A percentile compares a stretch with the other conserved stretches of the same genome.
Evolutionary conservation across 1,140 invertebrate genomes (phyloP).

Genomic region (Leptinotarsa undecemlineata): DNA sequence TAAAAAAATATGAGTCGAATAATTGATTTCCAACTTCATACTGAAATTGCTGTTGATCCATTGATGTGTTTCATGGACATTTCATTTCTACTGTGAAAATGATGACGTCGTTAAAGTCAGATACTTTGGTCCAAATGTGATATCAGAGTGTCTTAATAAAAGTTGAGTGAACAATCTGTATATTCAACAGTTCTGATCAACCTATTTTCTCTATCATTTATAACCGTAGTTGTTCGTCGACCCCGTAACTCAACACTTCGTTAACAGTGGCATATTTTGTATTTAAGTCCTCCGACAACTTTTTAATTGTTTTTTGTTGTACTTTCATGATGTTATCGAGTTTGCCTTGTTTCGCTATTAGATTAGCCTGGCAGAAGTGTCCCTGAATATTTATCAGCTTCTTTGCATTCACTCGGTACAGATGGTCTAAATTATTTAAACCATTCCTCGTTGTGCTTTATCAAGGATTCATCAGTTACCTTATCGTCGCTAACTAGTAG

Average conservation of each 20-base stretch:
- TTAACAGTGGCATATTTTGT: not conserved
- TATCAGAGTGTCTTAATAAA: too few relatives aligned
- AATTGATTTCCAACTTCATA: too few relatives aligned
- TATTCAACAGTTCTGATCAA: not conserved
- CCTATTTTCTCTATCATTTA: not conserved
- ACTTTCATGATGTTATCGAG: slow-evolving; percentile 3
- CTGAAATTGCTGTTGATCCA: too few relatives aligned
- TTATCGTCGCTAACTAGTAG: not conserved
- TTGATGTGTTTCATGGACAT: too few relatives aligned
- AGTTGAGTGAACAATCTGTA: not conserved
- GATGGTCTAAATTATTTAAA: not conserved
- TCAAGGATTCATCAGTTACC: not conserved
- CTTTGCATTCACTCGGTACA: slow-evolving; percentile 19
- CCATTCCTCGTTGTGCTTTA: not conserved
- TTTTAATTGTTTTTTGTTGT: slow-evolving; percentile 20
- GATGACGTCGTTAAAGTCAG: too few relatives aligned
- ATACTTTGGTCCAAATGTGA: too few relatives aligned
- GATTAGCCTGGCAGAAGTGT: slow-evolving; percentile 19
- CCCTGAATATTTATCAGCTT: slow-evolving; percentile 16
- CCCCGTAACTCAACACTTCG: not conserved
- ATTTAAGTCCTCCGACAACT: not conserved
- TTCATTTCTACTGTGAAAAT: too few relatives aligned
- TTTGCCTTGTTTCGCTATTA: slow-evolving; percentile 13
- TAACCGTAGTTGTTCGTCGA: not conserved
- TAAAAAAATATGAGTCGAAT: too few relatives aligned